Evolutionary conservation across 2,888 invertebrate genomes (phyloP), one percentile per base, ranked within the genome.

Genomic region (Gastrophysa polygoni): DNA sequence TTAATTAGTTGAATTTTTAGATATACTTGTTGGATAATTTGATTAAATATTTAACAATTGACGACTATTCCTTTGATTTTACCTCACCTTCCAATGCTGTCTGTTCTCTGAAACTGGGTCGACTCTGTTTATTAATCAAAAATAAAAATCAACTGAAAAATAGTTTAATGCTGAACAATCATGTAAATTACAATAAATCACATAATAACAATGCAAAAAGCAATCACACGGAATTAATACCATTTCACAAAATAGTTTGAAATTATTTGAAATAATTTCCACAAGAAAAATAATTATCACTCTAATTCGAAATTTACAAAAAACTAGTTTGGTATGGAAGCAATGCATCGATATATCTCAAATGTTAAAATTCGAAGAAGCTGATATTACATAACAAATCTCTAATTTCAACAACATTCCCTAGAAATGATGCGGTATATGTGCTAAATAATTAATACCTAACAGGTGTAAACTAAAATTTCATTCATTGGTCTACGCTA

Each of bases 21-120:
- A 49, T 18, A 49, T 50, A 24, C 7, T 54, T 59, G 59, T 59
- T 59, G 46, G 38, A 54, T 10, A 44, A 34, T 59, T 8, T 38
- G 38, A 16, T 6, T 14, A 38, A 4, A 38, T 6, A 38, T 14
- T 14, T 16, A 8, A 6, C 32, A 32, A 32, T 32, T 32, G 6
- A 11, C 32, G 6, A 32, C n/a, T n/a, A 32, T 6, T 32, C 32
- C 7, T 32, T 32, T 32, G 7, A 32, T 32, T 32, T n/a, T n/a
- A n/a, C n/a, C n/a, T n/a, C n/a, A n/a, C n/a, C n/a, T n/a, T n/a
- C n/a, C n/a, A n/a, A n/a, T n/a, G n/a, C n/a, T n/a, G n/a, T n/a
- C n/a, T n/a, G n/a, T n/a, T n/a, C n/a, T 24, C 7, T 24, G 24
- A 24, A 24, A 24, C 3, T 24, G 24, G 7, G 24, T 5, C 24